A percentile compares a stretch with the other conserved stretches of the same genome.
phyloP scores from a whole-genome alignment of 2,888 invertebrate genomes.

The Harpalus rufipes region DNA sequence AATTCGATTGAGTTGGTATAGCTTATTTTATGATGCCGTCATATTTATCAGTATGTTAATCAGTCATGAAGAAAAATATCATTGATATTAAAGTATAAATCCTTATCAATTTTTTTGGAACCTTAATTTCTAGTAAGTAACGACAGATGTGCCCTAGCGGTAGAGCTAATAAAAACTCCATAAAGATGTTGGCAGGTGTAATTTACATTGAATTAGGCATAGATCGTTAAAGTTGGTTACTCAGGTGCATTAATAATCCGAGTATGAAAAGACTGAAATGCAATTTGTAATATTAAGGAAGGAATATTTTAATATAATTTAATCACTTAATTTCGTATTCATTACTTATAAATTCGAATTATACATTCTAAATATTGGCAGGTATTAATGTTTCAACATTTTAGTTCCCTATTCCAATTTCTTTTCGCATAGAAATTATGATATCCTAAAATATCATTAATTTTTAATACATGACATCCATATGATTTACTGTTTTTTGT shows the following conservation, averaged over 20 bases:
- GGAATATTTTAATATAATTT: background rate
- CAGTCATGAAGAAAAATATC: background rate
- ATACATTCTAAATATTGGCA: too few relatives aligned
- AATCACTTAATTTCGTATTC: background rate
- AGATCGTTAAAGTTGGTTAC: background rate
- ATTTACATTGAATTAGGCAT: constrained; percentile 13
- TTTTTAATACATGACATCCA: too few relatives aligned
- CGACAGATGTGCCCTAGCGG: constrained; percentile 16
- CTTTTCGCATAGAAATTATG: too few relatives aligned
- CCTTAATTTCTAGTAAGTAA: background rate
- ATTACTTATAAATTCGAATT: too few relatives aligned
- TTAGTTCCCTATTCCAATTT: too few relatives aligned
- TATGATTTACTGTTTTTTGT: too few relatives aligned
- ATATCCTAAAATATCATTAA: too few relatives aligned
- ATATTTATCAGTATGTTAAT: background rate
- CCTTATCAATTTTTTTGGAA: background rate
- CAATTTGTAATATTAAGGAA: background rate
- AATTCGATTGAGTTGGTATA: too few relatives aligned
- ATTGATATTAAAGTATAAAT: background rate
- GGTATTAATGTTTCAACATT: too few relatives aligned
- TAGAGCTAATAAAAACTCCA: constrained; percentile 31
- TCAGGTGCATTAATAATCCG: constrained; percentile 5
- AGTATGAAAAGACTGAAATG: background rate
- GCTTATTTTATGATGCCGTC: background rate
- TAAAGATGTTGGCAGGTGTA: constrained; percentile 15